Evolutionary conservation across 1,140 invertebrate genomes (phyloP), one percentile per base, ranked within the genome.

Genomic region (Hermatobates lingyangjiaoensis): DNA sequence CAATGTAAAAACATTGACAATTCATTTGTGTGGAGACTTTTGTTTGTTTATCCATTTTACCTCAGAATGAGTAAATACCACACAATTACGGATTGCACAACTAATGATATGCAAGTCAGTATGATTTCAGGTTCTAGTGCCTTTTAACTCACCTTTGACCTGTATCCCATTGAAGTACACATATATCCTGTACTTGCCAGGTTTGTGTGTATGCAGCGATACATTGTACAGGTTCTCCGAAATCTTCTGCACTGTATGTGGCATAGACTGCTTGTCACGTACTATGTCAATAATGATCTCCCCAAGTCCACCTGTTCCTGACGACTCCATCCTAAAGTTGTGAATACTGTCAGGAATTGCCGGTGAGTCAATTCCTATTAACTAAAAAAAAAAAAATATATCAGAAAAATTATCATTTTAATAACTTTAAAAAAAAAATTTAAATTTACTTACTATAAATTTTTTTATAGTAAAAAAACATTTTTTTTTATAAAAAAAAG

Each of bases 111-210:
- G 7, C 7, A 34, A 34, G n/a, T 10, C 7, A 34, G 7, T 34
- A 34, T n/a, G n/a, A n/a, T n/a, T n/a, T 14, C 12, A 28, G 4
- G 24, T 10, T 27, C 2, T 14, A 27, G 5, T 45, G 21, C 2
- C 30, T 42, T 50, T 23, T 20, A 15, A 30, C 23, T 51, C 53
- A 65, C 92, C 91, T 72, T 87, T 86, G n/a, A 97, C 86, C 61
- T 95, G 90, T 57, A 84, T 83, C 3, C 88, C 88, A 65, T 96
- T 97, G 64, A 95, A 97, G 60, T 90, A 92, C 15, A 95, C 79
- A 62, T 93, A 91, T 27, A 96, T 76, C 47, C 84, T 75, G 66
- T 98, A 94, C 66, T 91, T 90, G 40, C 93, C 94, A 42, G 83
- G 77, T 40, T 86, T 79, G 50, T 81, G 75, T 0, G 94, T 92